Evolutionary conservation across 2,888 invertebrate species (phyloP), one percentile per base, ranked within the genome.

Genomic region (Drosophila siamana): DNA sequence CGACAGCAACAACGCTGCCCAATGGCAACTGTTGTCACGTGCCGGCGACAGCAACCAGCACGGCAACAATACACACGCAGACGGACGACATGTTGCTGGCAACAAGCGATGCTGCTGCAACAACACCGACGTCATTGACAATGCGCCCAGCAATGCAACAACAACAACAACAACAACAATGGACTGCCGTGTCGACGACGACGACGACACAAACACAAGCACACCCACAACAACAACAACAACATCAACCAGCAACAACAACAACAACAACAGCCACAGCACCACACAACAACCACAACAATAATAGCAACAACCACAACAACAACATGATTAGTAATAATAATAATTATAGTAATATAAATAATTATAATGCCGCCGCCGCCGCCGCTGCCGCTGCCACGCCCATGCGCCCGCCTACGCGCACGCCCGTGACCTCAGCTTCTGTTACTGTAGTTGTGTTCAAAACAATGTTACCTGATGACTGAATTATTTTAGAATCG

Each of bases 381-480:
- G 54, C 56, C 68, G 57, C 65, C 68, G 64, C 75, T n/a, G 30
- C 33, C 68, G 67, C 72, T 64, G 57, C 79, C 63, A 69, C 74
- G 74, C 62, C 79, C 64, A 57, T 74, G 76, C 81, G 72, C 66
- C 65, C 65, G 66, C 70, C 73, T 56, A 55, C 72, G 78, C 80
- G 73, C 71, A 72, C 78, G 78, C 76, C 79, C 74, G 75, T 71
- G 74, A 76, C 89, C 81, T 86, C 89, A 82, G 90, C 92, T 83
- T 92, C 92, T 91, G 92, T 93, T 91, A 92, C 92, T 91, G 92
- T 92, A 92, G 92, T 92, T 92, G 92, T 92, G 88, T 93, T 92
- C 91, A 92, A 92, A 92, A 92, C 92, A 91, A 90, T 91, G 92
- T 92, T 92, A 92, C 92, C 92, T 92, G 92, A 92, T 90, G 91